These are phyloP conservation scores for Hesperia comma DNA, from an alignment of 2,888 invertebrate species.

Conservation along the genomic window DNA sequence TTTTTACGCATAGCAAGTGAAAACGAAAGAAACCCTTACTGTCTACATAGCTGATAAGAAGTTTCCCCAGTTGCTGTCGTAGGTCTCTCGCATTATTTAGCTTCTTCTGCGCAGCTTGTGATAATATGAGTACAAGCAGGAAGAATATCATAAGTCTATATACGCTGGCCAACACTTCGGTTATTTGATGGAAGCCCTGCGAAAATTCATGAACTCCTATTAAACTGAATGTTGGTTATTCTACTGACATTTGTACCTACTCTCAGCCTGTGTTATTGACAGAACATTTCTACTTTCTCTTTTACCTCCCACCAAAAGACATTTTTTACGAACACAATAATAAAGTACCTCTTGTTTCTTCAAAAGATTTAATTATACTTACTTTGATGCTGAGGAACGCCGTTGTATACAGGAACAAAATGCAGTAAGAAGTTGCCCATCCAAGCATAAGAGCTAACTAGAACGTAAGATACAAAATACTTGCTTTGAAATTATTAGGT, in stretches of 20 bases:
- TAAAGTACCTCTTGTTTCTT: too few species aligned
- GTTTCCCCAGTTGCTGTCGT: constrained; percentile 47
- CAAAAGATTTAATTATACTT: constrained; percentile 1
- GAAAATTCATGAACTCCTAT: not conserved
- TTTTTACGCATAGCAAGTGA: too few species aligned
- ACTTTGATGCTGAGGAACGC: constrained; percentile 30
- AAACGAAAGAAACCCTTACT: constrained; percentile 10
- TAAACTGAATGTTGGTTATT: too few species aligned
- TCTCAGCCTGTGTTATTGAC: too few species aligned
- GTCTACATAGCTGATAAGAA: constrained; percentile 42
- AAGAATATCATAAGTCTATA: constrained; percentile 44
- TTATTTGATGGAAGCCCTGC: constrained; percentile 9
- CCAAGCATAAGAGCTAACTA: constrained; percentile 28
- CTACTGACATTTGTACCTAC: too few species aligned
- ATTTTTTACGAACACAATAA: too few species aligned
- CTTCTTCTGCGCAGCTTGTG: constrained; percentile 49
- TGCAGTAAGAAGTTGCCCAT: constrained; percentile 22
- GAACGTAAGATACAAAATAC: not conserved
- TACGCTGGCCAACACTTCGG: not conserved
- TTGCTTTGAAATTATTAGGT: too few species aligned
- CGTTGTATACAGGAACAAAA: constrained; percentile 22
- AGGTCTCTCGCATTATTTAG: constrained; percentile 48
- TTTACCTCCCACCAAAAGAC: too few species aligned
- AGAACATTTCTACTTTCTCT: too few species aligned
- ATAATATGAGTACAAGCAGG: constrained; percentile 46